Conservation (phyloP, 92 coral and sea anemone species). For the Ricordea florida region DNA sequence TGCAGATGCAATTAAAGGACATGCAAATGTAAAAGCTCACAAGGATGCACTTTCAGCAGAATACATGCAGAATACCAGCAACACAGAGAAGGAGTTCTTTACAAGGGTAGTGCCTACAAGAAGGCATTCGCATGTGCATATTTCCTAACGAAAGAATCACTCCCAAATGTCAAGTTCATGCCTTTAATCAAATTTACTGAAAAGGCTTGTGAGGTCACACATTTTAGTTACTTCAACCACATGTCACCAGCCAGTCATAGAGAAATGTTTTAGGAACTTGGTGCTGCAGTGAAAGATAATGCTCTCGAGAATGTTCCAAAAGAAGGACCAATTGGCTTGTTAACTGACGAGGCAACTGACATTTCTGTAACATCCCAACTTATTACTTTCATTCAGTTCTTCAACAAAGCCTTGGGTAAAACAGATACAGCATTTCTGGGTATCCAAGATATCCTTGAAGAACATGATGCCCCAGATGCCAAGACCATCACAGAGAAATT, state of each 20-base stretch:
- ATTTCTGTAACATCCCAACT: slow-evolving; percentile 24
- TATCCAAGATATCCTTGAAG: slow-evolving; percentile 15
- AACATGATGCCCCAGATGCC: slow-evolving; percentile 15
- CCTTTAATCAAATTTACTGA: slow-evolving; percentile 38
- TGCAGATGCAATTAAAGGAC: slow-evolving; percentile 19
- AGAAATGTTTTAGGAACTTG: slow-evolving; percentile 39
- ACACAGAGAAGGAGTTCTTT: slow-evolving; percentile 28
- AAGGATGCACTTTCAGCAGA: slow-evolving; percentile 17
- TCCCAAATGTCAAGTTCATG: slow-evolving; percentile 46
- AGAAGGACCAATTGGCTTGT: slow-evolving; percentile 35
- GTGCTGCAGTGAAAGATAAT: slow-evolving; percentile 22
- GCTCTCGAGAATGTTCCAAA: slow-evolving; percentile 29
- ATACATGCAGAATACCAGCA: slow-evolving; percentile 20
- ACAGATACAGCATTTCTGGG: slow-evolving; percentile 29
- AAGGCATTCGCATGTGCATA: slow-evolving; percentile 42
- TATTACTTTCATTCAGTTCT: slow-evolving; percentile 22
- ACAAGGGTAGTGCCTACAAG: slow-evolving; percentile 33
- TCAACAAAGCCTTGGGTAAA: slow-evolving; percentile 22
- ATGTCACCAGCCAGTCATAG: slow-evolving; percentile 35
- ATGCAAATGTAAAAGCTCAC: slow-evolving; percentile 7
- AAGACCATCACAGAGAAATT: slow-evolving; percentile 46
- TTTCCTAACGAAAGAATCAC: slow-evolving; percentile 39
- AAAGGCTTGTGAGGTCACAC: slow-evolving; percentile 31
- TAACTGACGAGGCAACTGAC: slow-evolving; percentile 32
- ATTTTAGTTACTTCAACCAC: slow-evolving; percentile 28